Evolutionary conservation across 2,113 vertebrate species (phyloP).

Genomic region (human): GRCh38 chr1:66241001-66241500

Average conservation of each 20-base stretch:
- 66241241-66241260: not conserved
- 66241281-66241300: conserved; percentile 32
- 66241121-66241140: not conserved
- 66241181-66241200: not conserved
- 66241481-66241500: not conserved
- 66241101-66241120: not conserved
- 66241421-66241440: not conserved
- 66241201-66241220: not conserved
- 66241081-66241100: not conserved
- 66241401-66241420: not conserved
- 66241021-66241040: not conserved
- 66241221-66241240: not conserved
- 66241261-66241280: not conserved
- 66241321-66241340: not conserved
- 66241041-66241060: conserved; percentile 23
- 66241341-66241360: not conserved
- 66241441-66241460: not conserved
- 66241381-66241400: not conserved
- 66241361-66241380: not conserved
- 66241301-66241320: not conserved
- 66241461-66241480: conserved; percentile 1
- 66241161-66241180: not conserved
- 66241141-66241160: not conserved
- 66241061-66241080: not conserved
- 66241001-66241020: not conserved